phyloP scores from a whole-genome alignment of 2,797 vertebrate species.

The Falco cherrug region DNA sequence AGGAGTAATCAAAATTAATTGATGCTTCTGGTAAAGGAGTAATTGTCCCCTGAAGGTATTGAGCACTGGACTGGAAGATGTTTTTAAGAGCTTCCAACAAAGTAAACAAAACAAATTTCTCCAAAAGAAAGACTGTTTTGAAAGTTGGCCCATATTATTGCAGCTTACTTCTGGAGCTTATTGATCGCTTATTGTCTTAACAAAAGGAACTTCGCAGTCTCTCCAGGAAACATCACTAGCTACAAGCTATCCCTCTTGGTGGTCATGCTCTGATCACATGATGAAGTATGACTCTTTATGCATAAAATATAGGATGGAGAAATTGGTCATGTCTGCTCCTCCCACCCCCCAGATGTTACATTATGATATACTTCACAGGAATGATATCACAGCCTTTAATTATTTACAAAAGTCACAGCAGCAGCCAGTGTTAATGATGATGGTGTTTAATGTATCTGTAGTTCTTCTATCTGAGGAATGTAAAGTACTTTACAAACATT shows the following conservation, averaged over 20 bases:
- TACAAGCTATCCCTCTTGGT: not conserved
- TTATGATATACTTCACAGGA: not conserved
- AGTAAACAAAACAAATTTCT: constrained; percentile 29
- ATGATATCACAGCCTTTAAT: constrained; percentile 9
- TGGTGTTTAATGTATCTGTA: not conserved
- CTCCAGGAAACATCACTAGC: not conserved
- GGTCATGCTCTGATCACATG: not conserved
- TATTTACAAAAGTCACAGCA: constrained; percentile 19
- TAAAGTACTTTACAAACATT: constrained; percentile 4
- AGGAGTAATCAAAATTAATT: constrained; percentile 37
- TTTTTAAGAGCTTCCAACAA: constrained; percentile 1
- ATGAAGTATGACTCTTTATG: not conserved
- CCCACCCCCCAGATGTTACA: not conserved
- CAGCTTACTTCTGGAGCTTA: not conserved
- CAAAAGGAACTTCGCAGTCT: not conserved
- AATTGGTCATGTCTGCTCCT: not conserved
- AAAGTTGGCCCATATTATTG: not conserved
- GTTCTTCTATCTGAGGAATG: constrained; percentile 32
- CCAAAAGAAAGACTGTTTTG: not conserved
- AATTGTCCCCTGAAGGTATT: constrained; percentile 35
- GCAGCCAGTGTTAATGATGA: not conserved
- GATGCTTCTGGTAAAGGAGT: constrained; percentile 2
- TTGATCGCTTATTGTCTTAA: not conserved
- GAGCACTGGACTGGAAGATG: not conserved
- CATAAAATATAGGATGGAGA: not conserved